Conservation (phyloP, 2,113 vertebrate genomes). For the Tympanuchus pallidicinctus region DNA sequence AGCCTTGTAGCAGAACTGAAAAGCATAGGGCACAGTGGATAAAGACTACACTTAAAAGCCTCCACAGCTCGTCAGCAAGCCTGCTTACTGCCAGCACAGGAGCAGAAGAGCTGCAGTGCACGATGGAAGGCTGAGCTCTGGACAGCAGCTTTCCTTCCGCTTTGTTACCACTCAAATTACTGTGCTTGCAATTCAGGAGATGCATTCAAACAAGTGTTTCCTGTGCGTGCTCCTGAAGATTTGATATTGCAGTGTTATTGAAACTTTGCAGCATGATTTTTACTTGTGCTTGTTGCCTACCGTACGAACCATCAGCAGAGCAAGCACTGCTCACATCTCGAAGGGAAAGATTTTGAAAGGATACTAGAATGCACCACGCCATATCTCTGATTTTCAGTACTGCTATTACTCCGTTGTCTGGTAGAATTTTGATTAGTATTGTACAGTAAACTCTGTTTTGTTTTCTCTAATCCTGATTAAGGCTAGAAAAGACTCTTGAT, state of each 20-base stretch:
- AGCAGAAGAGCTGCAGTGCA: fast-evolving
- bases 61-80: background rate
- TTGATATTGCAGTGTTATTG: fast-evolving
- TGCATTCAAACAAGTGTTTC: background rate
- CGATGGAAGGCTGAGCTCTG: background rate
- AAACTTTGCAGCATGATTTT: background rate
- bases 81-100: background rate
- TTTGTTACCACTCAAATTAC: background rate
- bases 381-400: background rate
- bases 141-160: background rate
- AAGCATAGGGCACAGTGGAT: fast-evolving
- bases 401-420: background rate
- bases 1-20: background rate
- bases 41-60: background rate
- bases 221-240: background rate
- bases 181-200: background rate
- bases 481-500: slow-evolving; percentile 62
- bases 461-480: slow-evolving; percentile 64
- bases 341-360: background rate
- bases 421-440: background rate
- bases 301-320: background rate
- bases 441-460: background rate
- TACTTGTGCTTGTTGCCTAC: background rate
- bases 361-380: background rate
- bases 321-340: background rate